phyloP scores from a whole-genome alignment of 2,888 invertebrate genomes.

The Agrochola macilenta region DNA sequence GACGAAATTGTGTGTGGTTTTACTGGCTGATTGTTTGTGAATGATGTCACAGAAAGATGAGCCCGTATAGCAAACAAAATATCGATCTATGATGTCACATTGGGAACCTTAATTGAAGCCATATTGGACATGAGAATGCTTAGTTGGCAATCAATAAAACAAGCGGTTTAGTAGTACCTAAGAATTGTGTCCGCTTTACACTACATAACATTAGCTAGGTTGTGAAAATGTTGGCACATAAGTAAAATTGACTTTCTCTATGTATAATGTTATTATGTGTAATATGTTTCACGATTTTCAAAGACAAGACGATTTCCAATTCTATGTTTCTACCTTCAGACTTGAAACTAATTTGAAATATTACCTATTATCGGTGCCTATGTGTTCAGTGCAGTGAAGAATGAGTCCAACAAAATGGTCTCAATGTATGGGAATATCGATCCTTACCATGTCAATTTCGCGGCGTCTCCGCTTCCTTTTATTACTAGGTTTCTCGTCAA shows the following conservation, averaged over 20 bases:
- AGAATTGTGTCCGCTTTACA: not conserved
- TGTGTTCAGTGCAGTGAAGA: slow-evolving; percentile 8
- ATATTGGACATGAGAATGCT: not conserved
- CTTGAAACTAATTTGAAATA: slow-evolving; percentile 6
- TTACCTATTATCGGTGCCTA: not conserved
- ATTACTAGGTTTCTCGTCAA: slow-evolving; percentile 81
- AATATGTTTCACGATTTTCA: not conserved
- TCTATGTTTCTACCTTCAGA: not conserved
- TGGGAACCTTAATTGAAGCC: slow-evolving; percentile 26
- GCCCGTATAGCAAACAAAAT: not conserved
- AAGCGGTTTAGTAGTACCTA: not conserved
- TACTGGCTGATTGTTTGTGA: slow-evolving; percentile 42
- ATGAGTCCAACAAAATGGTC: slow-evolving; percentile 30
- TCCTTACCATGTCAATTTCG: slow-evolving; percentile 85
- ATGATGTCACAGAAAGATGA: slow-evolving; percentile 48
- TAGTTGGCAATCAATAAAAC: not conserved
- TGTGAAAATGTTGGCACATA: slow-evolving; percentile 1
- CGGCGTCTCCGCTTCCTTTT: slow-evolving; percentile 85
- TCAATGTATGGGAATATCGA: slow-evolving; percentile 36
- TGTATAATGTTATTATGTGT: too few relatives aligned
- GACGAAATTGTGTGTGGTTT: slow-evolving; percentile 16
- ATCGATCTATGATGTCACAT: slow-evolving; percentile 13
- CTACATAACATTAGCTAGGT: not conserved
- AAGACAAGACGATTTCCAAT: not conserved
- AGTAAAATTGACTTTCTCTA: not conserved